phyloP scores from a whole-genome alignment of 2,797 vertebrate species.

The Phyllotis vaccarum region DNA sequence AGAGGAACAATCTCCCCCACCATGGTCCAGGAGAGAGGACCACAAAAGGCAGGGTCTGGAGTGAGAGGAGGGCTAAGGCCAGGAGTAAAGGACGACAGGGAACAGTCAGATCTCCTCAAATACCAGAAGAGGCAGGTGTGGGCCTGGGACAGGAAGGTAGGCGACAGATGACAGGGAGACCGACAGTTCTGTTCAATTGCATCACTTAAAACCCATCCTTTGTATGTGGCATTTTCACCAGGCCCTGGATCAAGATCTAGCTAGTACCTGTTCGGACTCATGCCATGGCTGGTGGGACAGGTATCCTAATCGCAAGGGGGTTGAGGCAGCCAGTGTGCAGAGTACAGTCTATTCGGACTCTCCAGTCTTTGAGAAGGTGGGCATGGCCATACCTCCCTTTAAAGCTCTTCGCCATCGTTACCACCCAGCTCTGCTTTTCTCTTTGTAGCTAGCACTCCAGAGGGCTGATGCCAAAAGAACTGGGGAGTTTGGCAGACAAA shows the following conservation, averaged over 20 bases:
- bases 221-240: not conserved
- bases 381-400: not conserved
- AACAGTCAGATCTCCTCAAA: not conserved
- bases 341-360: not conserved
- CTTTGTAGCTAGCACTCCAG: not conserved
- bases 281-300: not conserved
- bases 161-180: not conserved
- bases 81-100: not conserved
- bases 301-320: not conserved
- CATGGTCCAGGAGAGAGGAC: not conserved
- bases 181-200: too few species aligned
- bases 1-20: not conserved
- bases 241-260: not conserved
- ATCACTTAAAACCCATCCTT: not conserved
- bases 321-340: not conserved
- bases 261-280: not conserved
- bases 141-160: not conserved
- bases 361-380: not conserved
- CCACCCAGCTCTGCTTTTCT: not conserved
- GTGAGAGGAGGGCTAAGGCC: not conserved
- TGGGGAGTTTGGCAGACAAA: constrained; percentile 33
- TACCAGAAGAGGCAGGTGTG: not conserved
- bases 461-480: not conserved
- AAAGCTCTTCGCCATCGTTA: not conserved
- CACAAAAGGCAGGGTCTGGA: not conserved